These are phyloP conservation scores for Amphiprion percula DNA, from an alignment of 2,113 vertebrate genomes.

Conservation along the genomic window DNA sequence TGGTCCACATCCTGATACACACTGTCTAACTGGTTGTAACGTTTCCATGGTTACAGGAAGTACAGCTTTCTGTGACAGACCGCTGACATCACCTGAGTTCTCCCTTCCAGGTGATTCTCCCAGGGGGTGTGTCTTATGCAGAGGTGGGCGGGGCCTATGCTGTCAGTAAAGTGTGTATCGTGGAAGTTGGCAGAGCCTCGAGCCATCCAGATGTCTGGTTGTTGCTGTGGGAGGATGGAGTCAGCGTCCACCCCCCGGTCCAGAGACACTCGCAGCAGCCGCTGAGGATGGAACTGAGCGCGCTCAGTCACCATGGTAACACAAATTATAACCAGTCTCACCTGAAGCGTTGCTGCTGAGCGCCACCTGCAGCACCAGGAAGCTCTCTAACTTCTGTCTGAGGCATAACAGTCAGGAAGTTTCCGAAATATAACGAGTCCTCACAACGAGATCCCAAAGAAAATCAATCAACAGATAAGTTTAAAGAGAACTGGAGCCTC, in stretches of 20 bases:
- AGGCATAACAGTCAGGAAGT: no score
- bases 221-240: slow-evolving; percentile 67
- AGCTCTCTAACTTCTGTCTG: no score
- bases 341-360: no score
- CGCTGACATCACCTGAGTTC: background rate
- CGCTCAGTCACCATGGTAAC: slow-evolving; percentile 65
- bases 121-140: slow-evolving; percentile 59
- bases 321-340: no score
- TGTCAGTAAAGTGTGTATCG: slow-evolving; percentile 69
- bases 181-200: slow-evolving; percentile 52
- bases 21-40: no score
- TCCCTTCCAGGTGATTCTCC: slow-evolving; percentile 78
- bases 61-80: no score
- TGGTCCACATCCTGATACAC: slow-evolving; percentile 80
- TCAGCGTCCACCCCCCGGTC: slow-evolving; percentile 73
- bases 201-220: slow-evolving; percentile 74
- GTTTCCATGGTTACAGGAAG: no score
- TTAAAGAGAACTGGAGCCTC: no score
- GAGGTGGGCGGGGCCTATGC: slow-evolving; percentile 75
- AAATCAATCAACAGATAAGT: no score
- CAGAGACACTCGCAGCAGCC: slow-evolving; percentile 17
- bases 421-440: no score
- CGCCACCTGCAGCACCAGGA: no score
- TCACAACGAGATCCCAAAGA: no score
- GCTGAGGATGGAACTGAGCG: slow-evolving; percentile 57